Evolutionary conservation across 1,140 invertebrate species (phyloP).

Genomic region (Apis laboriosa): DNA sequence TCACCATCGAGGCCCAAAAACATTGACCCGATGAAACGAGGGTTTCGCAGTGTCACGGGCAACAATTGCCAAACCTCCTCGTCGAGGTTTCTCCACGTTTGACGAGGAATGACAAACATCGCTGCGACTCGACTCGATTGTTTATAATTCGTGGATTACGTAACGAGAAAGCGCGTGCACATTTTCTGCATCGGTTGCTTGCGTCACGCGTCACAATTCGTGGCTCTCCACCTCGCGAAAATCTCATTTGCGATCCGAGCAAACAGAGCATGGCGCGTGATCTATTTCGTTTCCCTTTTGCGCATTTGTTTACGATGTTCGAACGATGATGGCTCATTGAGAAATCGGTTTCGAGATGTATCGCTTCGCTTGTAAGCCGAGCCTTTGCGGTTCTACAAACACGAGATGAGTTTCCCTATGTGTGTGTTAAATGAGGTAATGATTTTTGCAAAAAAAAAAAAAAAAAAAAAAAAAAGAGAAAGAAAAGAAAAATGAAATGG

Average conservation of each 20-base stretch:
- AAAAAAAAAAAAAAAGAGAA: too few relatives aligned
- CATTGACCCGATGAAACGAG: background rate
- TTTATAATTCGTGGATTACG: conserved; percentile 55
- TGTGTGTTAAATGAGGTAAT: too few relatives aligned
- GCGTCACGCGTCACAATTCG: too few relatives aligned
- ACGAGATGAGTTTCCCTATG: too few relatives aligned
- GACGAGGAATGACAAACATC: background rate
- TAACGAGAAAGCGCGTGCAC: conserved; percentile 29
- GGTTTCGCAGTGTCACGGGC: conserved; percentile 19
- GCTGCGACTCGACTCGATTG: conserved; percentile 26
- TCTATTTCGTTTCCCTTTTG: conserved; percentile 28
- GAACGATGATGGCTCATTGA: background rate
- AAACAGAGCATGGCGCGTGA: conserved; percentile 21
- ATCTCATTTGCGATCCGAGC: background rate
- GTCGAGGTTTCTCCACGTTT: background rate
- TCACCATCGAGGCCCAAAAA: background rate
- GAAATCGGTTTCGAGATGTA: background rate
- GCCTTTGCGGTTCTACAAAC: too few relatives aligned
- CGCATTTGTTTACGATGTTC: conserved; percentile 12
- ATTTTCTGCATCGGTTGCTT: conserved; percentile 19
- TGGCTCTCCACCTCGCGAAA: background rate
- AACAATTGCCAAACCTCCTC: background rate
- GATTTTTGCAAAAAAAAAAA: too few relatives aligned
- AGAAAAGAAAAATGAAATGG: too few relatives aligned
- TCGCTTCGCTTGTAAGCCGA: too few relatives aligned